Conservation (phyloP, 2,888 invertebrate species). For the Hyles lineata region DNA sequence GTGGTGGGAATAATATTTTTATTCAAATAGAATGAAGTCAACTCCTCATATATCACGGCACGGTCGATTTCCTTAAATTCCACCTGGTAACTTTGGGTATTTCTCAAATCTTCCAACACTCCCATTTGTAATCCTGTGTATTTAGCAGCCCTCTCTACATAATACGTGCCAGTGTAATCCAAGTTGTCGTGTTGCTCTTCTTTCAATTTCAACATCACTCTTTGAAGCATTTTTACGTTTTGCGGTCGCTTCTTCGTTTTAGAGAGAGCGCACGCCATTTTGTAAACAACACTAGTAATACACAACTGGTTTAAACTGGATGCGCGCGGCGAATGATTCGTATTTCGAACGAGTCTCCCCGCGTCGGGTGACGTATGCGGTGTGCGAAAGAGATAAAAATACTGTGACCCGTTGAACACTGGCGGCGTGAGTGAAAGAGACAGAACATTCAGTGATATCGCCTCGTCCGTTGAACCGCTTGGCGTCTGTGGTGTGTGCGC, state of each 20-base stretch:
- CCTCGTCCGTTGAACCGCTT: background rate
- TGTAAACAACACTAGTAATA: background rate
- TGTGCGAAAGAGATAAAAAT: conserved; percentile 3
- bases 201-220: conserved; percentile 33
- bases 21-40: conserved; percentile 43
- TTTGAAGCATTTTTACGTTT: conserved; percentile 34
- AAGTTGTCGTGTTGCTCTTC: background rate
- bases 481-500: conserved; percentile 4
- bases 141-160: background rate
- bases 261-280: background rate
- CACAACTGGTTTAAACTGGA: background rate
- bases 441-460: background rate
- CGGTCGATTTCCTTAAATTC: conserved; percentile 41
- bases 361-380: conserved; percentile 1
- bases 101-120: conserved; percentile 29
- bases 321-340: conserved; percentile 36
- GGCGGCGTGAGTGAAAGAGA: background rate
- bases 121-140: conserved; percentile 42
- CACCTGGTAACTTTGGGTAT: background rate
- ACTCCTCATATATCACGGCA: conserved; percentile 40
- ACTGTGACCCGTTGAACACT: background rate
- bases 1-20: conserved; percentile 47
- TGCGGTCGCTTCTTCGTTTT: background rate
- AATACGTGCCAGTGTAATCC: background rate
- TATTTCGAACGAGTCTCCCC: background rate